Conservation (phyloP, 2,797 vertebrate genomes). For the Lutjanus argentimaculatus region DNA sequence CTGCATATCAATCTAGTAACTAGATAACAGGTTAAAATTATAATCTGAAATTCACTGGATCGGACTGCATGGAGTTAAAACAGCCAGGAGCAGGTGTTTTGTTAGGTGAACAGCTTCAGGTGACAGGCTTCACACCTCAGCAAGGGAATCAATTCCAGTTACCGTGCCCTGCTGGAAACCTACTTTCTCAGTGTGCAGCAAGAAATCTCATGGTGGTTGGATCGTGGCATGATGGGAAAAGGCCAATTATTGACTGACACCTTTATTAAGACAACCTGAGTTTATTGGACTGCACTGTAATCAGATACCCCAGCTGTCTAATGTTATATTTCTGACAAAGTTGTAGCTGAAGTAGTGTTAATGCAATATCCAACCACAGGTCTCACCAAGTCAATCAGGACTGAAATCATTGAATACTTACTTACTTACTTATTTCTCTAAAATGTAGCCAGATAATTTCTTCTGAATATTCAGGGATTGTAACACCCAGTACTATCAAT, state of each 20-base stretch:
- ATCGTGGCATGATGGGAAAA: neutral
- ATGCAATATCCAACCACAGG: neutral
- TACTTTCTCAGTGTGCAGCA: neutral
- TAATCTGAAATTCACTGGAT: neutral
- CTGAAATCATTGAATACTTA: too few relatives aligned
- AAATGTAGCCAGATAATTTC: too few relatives aligned
- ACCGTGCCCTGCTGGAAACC: neutral
- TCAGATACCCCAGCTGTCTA: neutral
- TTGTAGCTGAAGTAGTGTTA: neutral
- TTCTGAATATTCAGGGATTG: too few relatives aligned
- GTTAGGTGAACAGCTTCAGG: neutral
- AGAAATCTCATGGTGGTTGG: neutral
- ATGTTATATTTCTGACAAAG: neutral
- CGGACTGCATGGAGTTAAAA: neutral
- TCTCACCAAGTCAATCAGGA: too few relatives aligned
- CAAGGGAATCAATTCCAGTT: neutral
- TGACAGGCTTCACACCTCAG: neutral
- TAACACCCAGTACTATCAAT: too few relatives aligned
- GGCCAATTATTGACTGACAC: neutral
- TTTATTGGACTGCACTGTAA: too few relatives aligned
- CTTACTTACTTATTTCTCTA: too few relatives aligned
- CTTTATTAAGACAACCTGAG: neutral
- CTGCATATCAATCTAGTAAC: neutral
- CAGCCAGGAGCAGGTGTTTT: neutral
- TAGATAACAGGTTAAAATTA: neutral